Percentiles rank a stretch among this genome's conserved stretches.
Evolutionary conservation across 2,888 invertebrate genomes (phyloP).

Genomic region (Synanthedon myopaeformis): DNA sequence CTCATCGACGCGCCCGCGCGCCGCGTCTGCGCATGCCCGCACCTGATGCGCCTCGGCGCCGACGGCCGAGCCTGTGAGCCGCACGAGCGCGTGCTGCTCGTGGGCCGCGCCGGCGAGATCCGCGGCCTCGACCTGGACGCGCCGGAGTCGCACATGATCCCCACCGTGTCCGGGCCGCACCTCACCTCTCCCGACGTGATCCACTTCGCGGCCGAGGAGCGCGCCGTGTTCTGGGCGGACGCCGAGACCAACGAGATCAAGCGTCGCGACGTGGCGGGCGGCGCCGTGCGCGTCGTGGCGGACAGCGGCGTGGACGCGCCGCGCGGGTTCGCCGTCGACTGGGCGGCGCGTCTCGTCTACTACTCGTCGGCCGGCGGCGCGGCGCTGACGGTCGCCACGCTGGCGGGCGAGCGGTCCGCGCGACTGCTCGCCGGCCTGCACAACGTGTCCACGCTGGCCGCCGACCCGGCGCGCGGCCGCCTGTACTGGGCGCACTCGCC

Average conservation of each 20-base stretch:
- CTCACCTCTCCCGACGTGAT: conserved; percentile 78
- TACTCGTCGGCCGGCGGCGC: conserved; percentile 71
- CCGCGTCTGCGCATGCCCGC: conserved; percentile 85
- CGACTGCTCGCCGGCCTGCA: conserved; percentile 40
- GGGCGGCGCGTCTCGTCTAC: conserved; percentile 82
- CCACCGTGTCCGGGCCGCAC: conserved; percentile 80
- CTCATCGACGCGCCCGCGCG: conserved; percentile 75
- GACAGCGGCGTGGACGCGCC: conserved; percentile 76
- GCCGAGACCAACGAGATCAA: conserved; percentile 80
- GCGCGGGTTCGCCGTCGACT: conserved; percentile 84
- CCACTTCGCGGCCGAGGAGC: conserved; percentile 75
- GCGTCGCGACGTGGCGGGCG: conserved; percentile 74
- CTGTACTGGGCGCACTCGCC: conserved; percentile 70
- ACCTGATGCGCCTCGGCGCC: conserved; percentile 81
- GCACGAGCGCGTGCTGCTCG: conserved; percentile 83
- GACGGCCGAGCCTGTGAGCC: conserved; percentile 78
- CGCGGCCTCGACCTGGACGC: conserved; percentile 84
- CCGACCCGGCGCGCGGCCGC: conserved; percentile 73
- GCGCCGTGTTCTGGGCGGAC: conserved; percentile 83
- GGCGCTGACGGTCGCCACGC: conserved; percentile 77
- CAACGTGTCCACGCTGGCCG: conserved; percentile 75
- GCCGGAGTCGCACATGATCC: conserved; percentile 83
- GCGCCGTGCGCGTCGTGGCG: conserved; percentile 74
- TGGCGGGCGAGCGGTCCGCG: conserved; percentile 78
- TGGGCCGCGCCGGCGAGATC: conserved; percentile 81